Evolutionary conservation across 2,113 vertebrate species (phyloP), one percentile per base, ranked within the genome.

Genomic region (Apistogramma diplotaenia): DNA sequence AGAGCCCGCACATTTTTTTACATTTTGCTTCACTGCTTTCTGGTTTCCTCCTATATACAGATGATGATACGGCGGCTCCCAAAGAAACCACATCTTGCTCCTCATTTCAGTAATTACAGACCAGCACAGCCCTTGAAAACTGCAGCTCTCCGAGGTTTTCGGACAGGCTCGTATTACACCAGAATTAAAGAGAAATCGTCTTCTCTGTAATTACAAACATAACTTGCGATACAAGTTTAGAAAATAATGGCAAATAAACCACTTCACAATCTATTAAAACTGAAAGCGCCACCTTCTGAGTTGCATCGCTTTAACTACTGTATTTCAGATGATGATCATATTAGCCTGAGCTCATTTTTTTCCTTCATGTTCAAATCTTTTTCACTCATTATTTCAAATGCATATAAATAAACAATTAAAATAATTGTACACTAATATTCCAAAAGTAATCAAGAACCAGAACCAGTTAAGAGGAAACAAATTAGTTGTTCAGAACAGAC

Each of bases 81-180:
- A 78, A 31, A 71, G 49, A 84, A 88, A 84, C 87, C 86, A 84
- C 89, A 86, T 89, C 75, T 83, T 86, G 74, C 81, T 89, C 31
- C 23, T 82, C 61, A 55, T 88, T 86, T 83, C 75, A 80, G 79
- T 92, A 88, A 93, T 92, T 91, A 84, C 27, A 93, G 87, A 83
- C 53, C 54, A 54, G 21, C 16, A 27, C 16, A 27, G n/a, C 73
- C 84, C 53, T 81, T 58, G 53, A 85, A 84, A 91, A 78, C 27
- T 75, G 74, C 81, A 53, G 54, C 29, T 80, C 33, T 61, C 35
- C 18, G 21, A 76, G 57, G 35, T 82, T 73, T 79, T 60, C 46
- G 29, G 61, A 55, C 3, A 6, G 46, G 59, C 79, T 91, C 74
- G 46, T 4, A 61, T 91, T 87, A 88, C 88, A 81, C n/a, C 11